phyloP scores from a whole-genome alignment of 2,888 invertebrate species.

The Mythimna loreyi region DNA sequence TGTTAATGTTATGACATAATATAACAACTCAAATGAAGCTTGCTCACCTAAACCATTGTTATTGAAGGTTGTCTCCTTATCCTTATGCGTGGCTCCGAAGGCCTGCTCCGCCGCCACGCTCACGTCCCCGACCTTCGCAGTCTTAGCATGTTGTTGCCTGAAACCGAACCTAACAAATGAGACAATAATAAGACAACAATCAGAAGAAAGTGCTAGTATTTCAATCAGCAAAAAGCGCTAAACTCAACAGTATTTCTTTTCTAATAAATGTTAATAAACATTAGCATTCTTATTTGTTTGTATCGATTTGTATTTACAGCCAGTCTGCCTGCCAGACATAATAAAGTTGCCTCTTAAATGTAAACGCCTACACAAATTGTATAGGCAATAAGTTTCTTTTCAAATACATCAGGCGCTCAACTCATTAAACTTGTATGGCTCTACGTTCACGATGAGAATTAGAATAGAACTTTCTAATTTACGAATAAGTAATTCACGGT shows the following conservation, averaged over 20 bases:
- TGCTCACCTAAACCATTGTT: constrained; percentile 88
- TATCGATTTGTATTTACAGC: constrained; percentile 29
- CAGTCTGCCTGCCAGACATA: constrained; percentile 6
- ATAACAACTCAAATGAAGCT: constrained; percentile 26
- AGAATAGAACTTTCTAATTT: constrained; percentile 57
- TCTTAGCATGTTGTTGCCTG: constrained; percentile 92
- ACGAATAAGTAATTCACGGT: constrained; percentile 48
- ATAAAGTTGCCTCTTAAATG: constrained; percentile 22
- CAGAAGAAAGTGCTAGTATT: constrained; percentile 24
- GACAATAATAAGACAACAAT: constrained; percentile 60
- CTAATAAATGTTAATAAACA: constrained; percentile 8
- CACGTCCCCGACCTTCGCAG: constrained; percentile 93
- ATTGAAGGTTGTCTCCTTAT: constrained; percentile 88
- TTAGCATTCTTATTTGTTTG: constrained; percentile 23
- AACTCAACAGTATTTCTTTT: background rate
- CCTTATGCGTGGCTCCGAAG: constrained; percentile 81
- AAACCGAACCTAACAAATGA: constrained; percentile 92
- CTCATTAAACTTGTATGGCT: constrained; percentile 7
- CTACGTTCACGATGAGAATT: constrained; percentile 19
- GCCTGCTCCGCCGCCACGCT: constrained; percentile 86
- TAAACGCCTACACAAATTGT: constrained; percentile 54
- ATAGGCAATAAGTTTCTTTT: constrained; percentile 41
- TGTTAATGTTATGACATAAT: constrained; percentile 8
- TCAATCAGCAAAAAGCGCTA: constrained; percentile 51
- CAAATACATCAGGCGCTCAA: constrained; percentile 33